Percentiles rank a stretch among this genome's conserved stretches.
phyloP scores from a whole-genome alignment of 2,797 vertebrate genomes.

The Pelobates cultripes region DNA sequence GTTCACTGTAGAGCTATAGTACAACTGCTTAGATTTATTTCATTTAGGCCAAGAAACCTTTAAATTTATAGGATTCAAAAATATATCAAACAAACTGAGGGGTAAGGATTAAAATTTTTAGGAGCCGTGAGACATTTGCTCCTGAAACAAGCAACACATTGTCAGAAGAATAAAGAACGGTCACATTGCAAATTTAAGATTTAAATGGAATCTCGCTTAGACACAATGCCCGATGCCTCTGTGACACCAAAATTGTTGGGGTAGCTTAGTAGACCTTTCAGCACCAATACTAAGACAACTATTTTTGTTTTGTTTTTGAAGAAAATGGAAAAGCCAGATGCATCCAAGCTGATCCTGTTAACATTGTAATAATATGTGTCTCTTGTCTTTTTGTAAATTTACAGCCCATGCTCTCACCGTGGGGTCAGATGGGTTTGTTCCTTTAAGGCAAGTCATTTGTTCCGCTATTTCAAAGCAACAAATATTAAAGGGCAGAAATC shows the following conservation, averaged over 20 bases:
- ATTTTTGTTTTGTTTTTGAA: not conserved
- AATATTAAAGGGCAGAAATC: conserved; percentile 51
- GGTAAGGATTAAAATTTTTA: too few relatives aligned
- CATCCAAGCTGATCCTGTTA: conserved; percentile 63
- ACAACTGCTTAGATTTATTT: too few relatives aligned
- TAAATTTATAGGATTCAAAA: too few relatives aligned
- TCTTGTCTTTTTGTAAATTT: conserved; percentile 63
- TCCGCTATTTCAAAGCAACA: conserved; percentile 62
- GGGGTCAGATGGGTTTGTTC: conserved; percentile 65
- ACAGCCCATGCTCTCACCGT: conserved; percentile 49
- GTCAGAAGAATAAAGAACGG: too few relatives aligned
- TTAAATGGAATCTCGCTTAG: too few relatives aligned
- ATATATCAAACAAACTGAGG: too few relatives aligned
- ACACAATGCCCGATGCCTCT: not conserved
- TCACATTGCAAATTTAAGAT: too few relatives aligned
- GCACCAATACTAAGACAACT: not conserved
- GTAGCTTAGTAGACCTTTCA: too few relatives aligned
- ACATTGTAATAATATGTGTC: conserved; percentile 66
- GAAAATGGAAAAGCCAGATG: conserved; percentile 5
- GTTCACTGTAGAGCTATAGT: not conserved
- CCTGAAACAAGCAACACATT: too few relatives aligned
- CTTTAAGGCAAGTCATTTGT: conserved; percentile 60
- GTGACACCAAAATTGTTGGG: not conserved
- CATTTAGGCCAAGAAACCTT: too few relatives aligned
- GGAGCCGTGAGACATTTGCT: too few relatives aligned